Conservation (phyloP, 2,797 vertebrate genomes). For the Oceanodroma leucorhoa region DNA sequence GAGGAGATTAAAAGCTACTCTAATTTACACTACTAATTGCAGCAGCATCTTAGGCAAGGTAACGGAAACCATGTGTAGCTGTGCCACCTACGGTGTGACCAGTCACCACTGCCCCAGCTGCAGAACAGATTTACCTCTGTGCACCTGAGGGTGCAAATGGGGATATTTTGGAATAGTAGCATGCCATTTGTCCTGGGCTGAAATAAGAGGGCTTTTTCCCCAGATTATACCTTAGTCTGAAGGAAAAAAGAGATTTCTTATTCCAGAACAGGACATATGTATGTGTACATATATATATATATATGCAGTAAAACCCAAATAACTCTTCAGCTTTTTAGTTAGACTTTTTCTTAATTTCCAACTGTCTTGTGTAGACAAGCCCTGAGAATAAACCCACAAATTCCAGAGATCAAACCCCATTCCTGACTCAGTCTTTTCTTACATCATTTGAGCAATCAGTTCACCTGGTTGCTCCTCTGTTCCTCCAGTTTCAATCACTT, state of each 20-base stretch:
- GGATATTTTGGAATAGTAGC: background rate
- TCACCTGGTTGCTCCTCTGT: background rate
- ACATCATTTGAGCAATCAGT: background rate
- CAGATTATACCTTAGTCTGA: background rate
- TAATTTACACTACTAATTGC: background rate
- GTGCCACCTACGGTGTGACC: background rate
- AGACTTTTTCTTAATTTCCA: background rate
- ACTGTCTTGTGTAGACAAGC: slow-evolving; percentile 14
- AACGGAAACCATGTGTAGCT: background rate
- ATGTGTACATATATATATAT: fast-evolving
- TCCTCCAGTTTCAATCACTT: background rate
- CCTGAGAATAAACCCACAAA: background rate
- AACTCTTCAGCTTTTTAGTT: background rate
- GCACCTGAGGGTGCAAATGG: background rate
- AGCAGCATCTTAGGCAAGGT: background rate
- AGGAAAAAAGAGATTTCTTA: background rate
- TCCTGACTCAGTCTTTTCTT: background rate
- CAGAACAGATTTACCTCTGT: background rate
- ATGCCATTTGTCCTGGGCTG: background rate
- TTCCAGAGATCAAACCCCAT: background rate
- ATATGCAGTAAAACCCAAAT: background rate
- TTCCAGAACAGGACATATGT: background rate
- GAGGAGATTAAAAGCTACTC: background rate
- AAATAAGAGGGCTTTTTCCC: background rate
- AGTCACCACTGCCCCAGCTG: background rate